Evolutionary conservation across 2,113 vertebrate species (phyloP).

Genomic region (Pitta sordida): DNA sequence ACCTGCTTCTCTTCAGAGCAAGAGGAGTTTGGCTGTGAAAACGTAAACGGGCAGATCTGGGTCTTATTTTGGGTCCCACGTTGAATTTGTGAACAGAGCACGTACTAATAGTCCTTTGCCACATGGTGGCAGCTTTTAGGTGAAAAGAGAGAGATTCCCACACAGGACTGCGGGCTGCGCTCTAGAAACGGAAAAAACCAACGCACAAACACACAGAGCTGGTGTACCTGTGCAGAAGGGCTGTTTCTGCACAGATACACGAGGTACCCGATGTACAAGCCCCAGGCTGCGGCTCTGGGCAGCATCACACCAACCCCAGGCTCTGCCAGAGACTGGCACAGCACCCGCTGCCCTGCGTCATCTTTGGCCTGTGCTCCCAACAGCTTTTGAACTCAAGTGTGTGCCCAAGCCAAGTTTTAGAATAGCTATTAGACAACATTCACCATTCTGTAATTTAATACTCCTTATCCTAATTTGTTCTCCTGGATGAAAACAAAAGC

Average conservation of each 20-base stretch:
- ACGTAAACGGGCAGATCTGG: neutral
- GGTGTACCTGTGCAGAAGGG: neutral
- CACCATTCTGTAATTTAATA: neutral
- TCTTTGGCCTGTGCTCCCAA: neutral
- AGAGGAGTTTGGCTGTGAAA: neutral
- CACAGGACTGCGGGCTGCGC: neutral
- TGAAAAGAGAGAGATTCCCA: neutral
- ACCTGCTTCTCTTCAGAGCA: neutral
- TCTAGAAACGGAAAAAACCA: neutral
- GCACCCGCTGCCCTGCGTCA: rapidly evolving
- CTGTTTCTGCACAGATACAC: neutral
- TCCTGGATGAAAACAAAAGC: neutral
- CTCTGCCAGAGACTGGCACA: neutral
- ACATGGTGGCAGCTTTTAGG: constrained; percentile 57
- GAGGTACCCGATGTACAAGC: neutral
- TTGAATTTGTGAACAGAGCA: neutral
- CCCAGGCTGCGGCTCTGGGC: neutral
- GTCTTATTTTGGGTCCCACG: neutral
- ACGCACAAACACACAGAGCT: neutral
- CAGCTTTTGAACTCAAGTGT: neutral
- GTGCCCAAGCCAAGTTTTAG: neutral
- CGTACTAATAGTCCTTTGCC: neutral
- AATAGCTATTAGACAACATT: neutral
- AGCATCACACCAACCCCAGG: neutral
- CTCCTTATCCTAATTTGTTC: neutral